These are phyloP conservation scores for Thunnus thynnus DNA, from an alignment of 2,113 vertebrate genomes.

Conservation along the genomic window DNA sequence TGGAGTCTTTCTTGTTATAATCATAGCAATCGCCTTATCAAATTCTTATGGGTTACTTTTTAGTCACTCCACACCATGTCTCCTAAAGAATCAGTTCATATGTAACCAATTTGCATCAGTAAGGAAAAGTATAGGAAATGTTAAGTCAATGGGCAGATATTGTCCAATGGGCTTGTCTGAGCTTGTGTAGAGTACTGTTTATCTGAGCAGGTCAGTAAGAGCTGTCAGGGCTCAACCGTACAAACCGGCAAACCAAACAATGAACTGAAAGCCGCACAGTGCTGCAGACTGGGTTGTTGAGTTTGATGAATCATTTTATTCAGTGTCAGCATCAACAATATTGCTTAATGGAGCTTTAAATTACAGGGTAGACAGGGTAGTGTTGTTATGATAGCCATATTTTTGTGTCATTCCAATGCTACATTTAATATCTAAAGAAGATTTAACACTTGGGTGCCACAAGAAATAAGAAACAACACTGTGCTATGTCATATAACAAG, in stretches of 20 bases:
- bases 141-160: background rate
- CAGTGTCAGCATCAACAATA: conserved; percentile 9
- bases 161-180: background rate
- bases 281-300: background rate
- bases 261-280: background rate
- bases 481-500: background rate
- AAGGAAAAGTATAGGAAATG: too few relatives aligned
- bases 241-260: background rate
- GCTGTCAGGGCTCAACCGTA: background rate
- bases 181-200: background rate
- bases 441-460: conserved; percentile 29
- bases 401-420: conserved; percentile 2
- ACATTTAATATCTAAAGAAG: conserved; percentile 17
- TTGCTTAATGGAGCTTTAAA: conserved; percentile 52
- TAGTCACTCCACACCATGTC: too few relatives aligned
- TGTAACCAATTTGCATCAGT: too few relatives aligned
- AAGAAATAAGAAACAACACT: conserved; percentile 26
- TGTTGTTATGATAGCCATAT: conserved; percentile 14
- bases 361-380: conserved; percentile 4
- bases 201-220: background rate
- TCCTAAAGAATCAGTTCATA: too few relatives aligned
- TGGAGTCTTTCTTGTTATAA: too few relatives aligned
- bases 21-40: too few relatives aligned
- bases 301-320: conserved; percentile 16
- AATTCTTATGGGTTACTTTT: too few relatives aligned